Percentiles rank a stretch among this genome's conserved stretches.
phyloP scores from a whole-genome alignment of 2,113 vertebrate species.

The Callorhinus ursinus region DNA sequence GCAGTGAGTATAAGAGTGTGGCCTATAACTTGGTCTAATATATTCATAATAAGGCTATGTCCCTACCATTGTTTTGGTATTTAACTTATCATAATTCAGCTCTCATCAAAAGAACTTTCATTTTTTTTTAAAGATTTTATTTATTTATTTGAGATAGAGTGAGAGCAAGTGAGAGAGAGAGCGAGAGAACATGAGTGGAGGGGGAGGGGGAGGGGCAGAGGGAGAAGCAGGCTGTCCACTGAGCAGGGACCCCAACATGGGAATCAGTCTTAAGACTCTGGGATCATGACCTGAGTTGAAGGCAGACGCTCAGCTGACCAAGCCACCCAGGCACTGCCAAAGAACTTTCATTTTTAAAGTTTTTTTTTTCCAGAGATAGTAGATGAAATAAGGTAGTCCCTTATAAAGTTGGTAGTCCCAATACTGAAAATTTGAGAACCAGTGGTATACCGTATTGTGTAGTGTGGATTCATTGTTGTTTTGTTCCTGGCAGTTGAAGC shows the following conservation, averaged over 20 bases:
- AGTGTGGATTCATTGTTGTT: neutral
- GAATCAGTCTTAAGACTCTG: neutral
- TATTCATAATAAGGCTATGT: neutral
- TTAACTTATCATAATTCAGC: neutral
- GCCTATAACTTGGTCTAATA: neutral
- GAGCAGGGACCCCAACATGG: neutral
- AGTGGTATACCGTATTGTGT: neutral
- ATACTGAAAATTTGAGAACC: neutral
- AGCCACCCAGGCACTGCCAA: neutral
- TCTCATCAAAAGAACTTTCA: neutral
- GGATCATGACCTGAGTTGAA: neutral
- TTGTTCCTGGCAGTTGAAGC: neutral
- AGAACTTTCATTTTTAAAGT: neutral
- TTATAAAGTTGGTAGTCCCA: neutral
- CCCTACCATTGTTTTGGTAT: neutral
- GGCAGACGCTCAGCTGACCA: neutral
- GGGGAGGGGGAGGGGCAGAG: no score
- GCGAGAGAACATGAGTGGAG: neutral
- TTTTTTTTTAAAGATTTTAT: neutral
- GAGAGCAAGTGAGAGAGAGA: neutral
- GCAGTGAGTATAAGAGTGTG: neutral
- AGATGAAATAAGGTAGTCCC: neutral
- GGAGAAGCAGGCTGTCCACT: neutral
- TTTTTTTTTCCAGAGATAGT: neutral
- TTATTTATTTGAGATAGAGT: neutral